Conservation (phyloP, 2,797 vertebrate species). For the Alexandromys oeconomus region DNA sequence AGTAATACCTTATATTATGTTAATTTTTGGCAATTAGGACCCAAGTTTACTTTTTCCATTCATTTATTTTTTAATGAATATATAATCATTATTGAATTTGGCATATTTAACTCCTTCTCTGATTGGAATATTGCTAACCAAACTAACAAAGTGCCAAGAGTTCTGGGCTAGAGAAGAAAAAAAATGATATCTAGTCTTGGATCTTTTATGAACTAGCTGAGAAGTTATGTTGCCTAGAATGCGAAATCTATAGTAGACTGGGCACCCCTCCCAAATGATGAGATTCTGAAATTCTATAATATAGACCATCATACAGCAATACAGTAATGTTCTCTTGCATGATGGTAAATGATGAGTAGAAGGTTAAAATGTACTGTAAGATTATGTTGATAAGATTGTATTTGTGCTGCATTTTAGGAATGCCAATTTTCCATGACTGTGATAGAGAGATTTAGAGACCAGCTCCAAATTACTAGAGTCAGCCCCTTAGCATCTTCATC, state of each 20-base stretch:
- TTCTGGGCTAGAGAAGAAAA: not conserved
- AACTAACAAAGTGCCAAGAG: not conserved
- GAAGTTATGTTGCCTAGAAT: not conserved
- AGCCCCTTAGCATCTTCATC: not conserved
- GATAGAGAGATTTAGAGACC: not conserved
- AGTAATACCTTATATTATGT: not conserved
- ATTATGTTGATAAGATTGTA: not conserved
- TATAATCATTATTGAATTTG: not conserved
- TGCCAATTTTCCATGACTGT: not conserved
- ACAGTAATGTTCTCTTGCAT: not conserved
- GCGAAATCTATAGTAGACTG: not conserved
- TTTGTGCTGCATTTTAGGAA: not conserved
- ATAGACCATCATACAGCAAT: not conserved
- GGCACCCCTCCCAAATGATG: not conserved
- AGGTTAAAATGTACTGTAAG: not conserved
- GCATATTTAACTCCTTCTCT: not conserved
- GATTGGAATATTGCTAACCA: not conserved
- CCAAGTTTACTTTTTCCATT: not conserved
- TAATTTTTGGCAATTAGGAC: not conserved
- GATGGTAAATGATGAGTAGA: not conserved
- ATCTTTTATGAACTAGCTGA: not conserved
- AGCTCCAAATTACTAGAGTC: not conserved
- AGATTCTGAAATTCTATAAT: not conserved
- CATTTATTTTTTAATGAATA: slow-evolving; percentile 5
- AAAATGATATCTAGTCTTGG: not conserved